Evolutionary conservation across 2,113 vertebrate species (phyloP), one percentile per base, ranked within the genome.

Genomic region (Anhinga anhinga): DNA sequence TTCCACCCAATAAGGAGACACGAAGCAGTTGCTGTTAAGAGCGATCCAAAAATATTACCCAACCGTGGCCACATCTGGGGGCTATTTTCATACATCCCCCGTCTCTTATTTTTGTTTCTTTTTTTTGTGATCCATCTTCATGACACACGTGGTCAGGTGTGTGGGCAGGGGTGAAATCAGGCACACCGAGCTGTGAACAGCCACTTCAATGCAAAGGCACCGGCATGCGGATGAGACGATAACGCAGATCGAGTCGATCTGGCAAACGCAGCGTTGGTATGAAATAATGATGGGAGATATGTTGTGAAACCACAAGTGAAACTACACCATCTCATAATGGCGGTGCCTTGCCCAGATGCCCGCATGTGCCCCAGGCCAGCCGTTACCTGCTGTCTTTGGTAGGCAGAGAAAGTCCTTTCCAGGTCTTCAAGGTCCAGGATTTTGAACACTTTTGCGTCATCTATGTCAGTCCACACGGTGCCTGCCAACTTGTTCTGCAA

Each of bases 381-480:
- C 25, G 1, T 90, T 99, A 99, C 99, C 99, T 99, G 99, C 97
- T 99, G 99, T 97, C 99, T 99, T 98, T 99, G 99, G 98, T 99
- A 99, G 90, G 99, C 99, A 2, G 99, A 99, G 97, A 99, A 99
- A 0, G 99, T 99, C 96, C 99, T 99, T 93, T 99, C 99, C 66
- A 99, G 98, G 96, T 99, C 99, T 94, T 99, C 98, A 2, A 99
- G 98, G 93, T 99, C 99, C 90, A 99, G 98, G 95, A 99, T 95
- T 98, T 99, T 99, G 92, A 99, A 99, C 83, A 99, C 99, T 95
- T 98, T 99, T 49, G 97, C 40, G 47, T 99, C 99, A 80, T 99
- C 99, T 72, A 99, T 98, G 6, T 99, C 99, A 11, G 98, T 98
- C 99, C 99, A 99, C 38, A 99, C 98, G 0, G 99, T 99, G 38